A percentile compares a stretch with the other conserved stretches of the same genome.
phyloP scores from a whole-genome alignment of 1,140 invertebrate species.

The Hypothenemus hampei region DNA sequence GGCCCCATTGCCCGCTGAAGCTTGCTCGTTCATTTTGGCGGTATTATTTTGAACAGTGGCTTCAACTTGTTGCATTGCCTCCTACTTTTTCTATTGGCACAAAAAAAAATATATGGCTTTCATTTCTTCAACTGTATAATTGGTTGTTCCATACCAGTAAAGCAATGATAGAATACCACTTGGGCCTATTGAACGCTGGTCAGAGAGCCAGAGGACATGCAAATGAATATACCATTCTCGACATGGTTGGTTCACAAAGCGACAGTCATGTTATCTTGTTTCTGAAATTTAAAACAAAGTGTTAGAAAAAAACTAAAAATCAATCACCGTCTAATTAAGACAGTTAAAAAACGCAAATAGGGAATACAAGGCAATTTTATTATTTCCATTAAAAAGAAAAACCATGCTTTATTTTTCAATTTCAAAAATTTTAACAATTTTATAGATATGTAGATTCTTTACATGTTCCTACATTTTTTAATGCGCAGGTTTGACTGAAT shows the following conservation, averaged over 20 bases:
- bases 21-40: slow-evolving; percentile 42
- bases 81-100: background rate
- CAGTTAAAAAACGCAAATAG: too few species aligned
- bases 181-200: slow-evolving; percentile 40
- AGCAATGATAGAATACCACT: slow-evolving; percentile 27
- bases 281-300: slow-evolving; percentile 30
- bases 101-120: too few species aligned
- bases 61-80: slow-evolving; percentile 58
- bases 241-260: slow-evolving; percentile 25
- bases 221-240: slow-evolving; percentile 35
- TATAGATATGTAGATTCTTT: too few species aligned
- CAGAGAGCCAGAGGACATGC: slow-evolving; percentile 16
- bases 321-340: too few species aligned
- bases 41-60: slow-evolving; percentile 54
- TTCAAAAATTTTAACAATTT: too few species aligned
- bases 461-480: too few species aligned
- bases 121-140: too few species aligned
- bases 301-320: too few species aligned
- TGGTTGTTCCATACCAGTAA: slow-evolving; percentile 27
- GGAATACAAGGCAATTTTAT: too few species aligned
- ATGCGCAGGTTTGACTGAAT: too few species aligned
- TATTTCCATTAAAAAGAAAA: too few species aligned
- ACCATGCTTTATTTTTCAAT: too few species aligned
- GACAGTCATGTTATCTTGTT: slow-evolving; percentile 32
- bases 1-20: slow-evolving; percentile 17